Base-by-base conservation (phyloP, 2,797 vertebrate species). In the Allenopithecus nigroviridis region DNA sequence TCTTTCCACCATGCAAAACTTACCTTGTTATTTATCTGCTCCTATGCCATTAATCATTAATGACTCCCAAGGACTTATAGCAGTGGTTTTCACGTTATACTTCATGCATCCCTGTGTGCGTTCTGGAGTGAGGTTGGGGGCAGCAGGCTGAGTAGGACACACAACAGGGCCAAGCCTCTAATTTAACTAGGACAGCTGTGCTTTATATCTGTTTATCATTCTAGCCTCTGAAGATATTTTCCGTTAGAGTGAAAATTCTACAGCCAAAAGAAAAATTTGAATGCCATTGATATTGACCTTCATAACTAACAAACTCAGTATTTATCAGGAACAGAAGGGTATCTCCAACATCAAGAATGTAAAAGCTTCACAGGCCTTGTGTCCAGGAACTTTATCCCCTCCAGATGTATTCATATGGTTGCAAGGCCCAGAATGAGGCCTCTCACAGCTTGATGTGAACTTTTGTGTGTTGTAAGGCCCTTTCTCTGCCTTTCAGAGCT, bases 171-270 rank as follows among this genome's bases (percentile, higher is more conserved):
- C 30, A 84, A 83, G 83, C 55, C 36, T 28, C 24, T 41, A 36
- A 83, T 88, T 80, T 95, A 72, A 85, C 39, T 55, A 90, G 33
- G 21, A 26, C 41, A 81, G 22, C 21, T 89, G 61, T 92, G 24
- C 46, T 84, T 96, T 80, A 10, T 43, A 87, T 83, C 8, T 81
- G n/a, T 96, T 97, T 78, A 79, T 75, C 53, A 89, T 91, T 83
- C 28, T 91, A 59, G 78, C 1, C 55, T 80, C 28, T 72, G 21
- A 86, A 39, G 43, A 88, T 26, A 87, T 55, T 87, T 95, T 88
- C 81, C 48, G 74, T 64, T 75, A 43, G 17, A 91, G 39, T 83
- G 43, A 96, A 94, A 72, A 83, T 85, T 96, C 84, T 95, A 46
- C 28, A 94, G 36, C 36, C 33, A 91, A 68, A 94, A 88, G 59